Evolutionary conservation across 1,140 invertebrate genomes (phyloP), one percentile per base, ranked within the genome.

Genomic region (Neodiprion virginianus): DNA sequence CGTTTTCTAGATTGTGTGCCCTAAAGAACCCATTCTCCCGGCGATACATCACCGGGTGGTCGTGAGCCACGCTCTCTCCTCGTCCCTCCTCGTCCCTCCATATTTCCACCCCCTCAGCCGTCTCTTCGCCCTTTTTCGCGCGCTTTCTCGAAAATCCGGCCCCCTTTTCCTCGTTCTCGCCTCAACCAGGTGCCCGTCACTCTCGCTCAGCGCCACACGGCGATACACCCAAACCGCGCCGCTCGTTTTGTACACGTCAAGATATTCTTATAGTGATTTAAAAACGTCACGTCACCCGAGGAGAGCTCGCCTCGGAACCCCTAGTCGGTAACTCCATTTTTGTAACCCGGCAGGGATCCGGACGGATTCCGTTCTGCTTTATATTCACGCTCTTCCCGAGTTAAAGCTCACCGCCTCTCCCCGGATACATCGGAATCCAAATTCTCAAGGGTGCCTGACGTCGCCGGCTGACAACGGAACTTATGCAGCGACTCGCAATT

Each of bases 1-100:
- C 67, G 67, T 69, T 69, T 69, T 69, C 67, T 69, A 69, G 67
- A 69, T 69, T 69, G 67, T 69, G 67, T 69, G 67, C 67, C 67
- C 67, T 69, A 69, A 69, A 69, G 67, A 69, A 69, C 14, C 67
- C 67, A 69, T 69, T 69, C 67, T 47, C 21, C 21, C 21, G 21
- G 11, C 67, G 67, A 69, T 69, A 69, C 21, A 69, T 69, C 67
- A 69, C 67, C 40, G 67, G 17, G 67, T 47, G 53, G 67, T 69
- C 21, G 28, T 40, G 28, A 40, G 28, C 28, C 28, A 11, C 67
- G 14, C 11, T 69, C 14, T 12, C 40, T 14, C n/a, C 14, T 7
- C 11, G 5, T 69, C 67, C 5, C n/a, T n/a, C 14, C 50, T 11
- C 50, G 10, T 53, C n/a, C 50, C 11, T 17, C 53, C 53, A 12